Base-by-base conservation (phyloP, 2,797 vertebrate species). In the Eremophila alpestris region DNA sequence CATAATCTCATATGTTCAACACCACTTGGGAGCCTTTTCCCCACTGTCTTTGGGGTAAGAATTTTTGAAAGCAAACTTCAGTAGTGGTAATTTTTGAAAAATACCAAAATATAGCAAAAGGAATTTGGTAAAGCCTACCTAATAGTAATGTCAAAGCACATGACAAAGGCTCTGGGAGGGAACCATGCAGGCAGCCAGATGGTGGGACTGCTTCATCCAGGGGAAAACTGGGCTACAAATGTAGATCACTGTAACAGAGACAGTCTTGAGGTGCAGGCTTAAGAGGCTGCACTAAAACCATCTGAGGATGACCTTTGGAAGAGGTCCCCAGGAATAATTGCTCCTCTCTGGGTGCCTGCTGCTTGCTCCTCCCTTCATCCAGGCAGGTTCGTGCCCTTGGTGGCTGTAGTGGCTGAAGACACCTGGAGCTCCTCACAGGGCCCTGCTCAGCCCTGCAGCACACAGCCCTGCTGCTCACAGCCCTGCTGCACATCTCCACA, bases 231-330 rank as follows among this genome's bases (percentile, higher is more conserved):
- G 76, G 96, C 93, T 90, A 48, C 41, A 75, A 83, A 83, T 62
- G 76, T 79, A 73, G 89, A 88, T 90, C 93, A 83, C 76, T 93
- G 90, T 83, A 22, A 89, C 86, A 81, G 74, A 71, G 68, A 62
- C 19, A 20, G 73, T 20, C 65, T 40, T 48, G 51, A 92, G 91
- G 84, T 32, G 27, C 41, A 45, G 89, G 45, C 54, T 64, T 13
- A 56, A 60, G 91, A 60, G 48, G 51, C 76, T 27, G 49, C 15
- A 54, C 62, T 45, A 14, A 75, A 88, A 27, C 58, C 36, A 11
- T 75, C 19, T 55, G 60, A 85, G 68, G 56, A 30, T 77, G 81
- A 93, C 75, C 95, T 88, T 59, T 78, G 16, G 58, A 30, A 23
- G 83, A 90, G 68, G 76, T 81, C 18, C 64, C 52, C 76, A 46